These are phyloP conservation scores for Carettochelys insculpta DNA, from an alignment of 2,113 vertebrate species.

Conservation along the genomic window DNA sequence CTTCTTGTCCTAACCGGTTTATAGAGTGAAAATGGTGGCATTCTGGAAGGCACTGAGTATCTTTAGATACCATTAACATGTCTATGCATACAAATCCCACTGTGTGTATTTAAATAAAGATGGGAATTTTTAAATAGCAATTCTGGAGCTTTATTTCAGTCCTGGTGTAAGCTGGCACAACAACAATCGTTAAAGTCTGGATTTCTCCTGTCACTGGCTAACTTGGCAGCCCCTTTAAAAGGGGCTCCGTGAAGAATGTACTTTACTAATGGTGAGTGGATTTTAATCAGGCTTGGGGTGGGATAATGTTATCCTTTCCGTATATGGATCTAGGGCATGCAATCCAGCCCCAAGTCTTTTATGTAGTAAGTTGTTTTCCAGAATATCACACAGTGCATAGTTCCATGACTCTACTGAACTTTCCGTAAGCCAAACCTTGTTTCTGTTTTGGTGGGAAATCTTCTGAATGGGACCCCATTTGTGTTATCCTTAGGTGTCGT, in stretches of 20 bases:
- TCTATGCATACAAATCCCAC: neutral
- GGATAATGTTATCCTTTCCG: neutral
- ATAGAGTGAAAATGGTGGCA: neutral
- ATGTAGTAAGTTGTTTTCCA: neutral
- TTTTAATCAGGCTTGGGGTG: neutral
- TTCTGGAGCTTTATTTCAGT: slow-evolving; percentile 1
- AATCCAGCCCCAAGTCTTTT: neutral
- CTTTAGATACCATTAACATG: neutral
- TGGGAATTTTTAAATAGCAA: neutral
- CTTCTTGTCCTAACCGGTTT: neutral
- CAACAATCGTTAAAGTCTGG: neutral
- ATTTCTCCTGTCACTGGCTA: neutral
- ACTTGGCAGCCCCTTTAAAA: neutral
- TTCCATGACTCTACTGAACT: neutral
- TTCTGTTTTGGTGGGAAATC: neutral
- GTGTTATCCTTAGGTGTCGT: neutral
- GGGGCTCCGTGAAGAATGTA: neutral
- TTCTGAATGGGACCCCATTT: neutral
- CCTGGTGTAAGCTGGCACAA: neutral
- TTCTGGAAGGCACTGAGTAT: neutral
- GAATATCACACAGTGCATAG: neutral
- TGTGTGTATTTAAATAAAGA: neutral
- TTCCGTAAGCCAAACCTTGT: neutral
- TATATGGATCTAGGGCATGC: neutral
- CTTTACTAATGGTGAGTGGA: neutral